Evolutionary conservation across 2,888 invertebrate species (phyloP), one percentile per base, ranked within the genome.

Genomic region (Hipparchia semele): DNA sequence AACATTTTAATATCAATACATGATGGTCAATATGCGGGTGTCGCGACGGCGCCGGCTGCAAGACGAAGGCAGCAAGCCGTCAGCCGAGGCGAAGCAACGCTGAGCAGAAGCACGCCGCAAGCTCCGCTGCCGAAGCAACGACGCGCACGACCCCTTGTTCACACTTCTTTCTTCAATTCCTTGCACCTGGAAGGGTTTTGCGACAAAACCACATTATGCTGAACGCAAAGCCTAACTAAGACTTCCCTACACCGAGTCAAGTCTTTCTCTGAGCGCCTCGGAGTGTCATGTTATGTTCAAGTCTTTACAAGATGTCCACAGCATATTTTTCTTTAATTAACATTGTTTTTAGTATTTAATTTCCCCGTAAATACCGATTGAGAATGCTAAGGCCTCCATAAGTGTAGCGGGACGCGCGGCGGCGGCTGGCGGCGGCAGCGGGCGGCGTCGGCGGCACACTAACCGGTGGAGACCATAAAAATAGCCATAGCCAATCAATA

Each of bases 401-500:
- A 88, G 91, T 86, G 88, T 86, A 87, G 88, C 87, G 83, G 87
- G 87, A 80, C 87, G 87, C 86, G 83, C 86, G 83, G 86, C 89
- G 85, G 89, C 88, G 83, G 88, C 87, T 78, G 90, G 88, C 87
- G 84, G 80, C 79, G 79, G 83, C 82, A 75, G 83, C 83, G 79
- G 82, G 80, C 82, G 79, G 80, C 80, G 79, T 86, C 87, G 89
- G 90, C 90, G 89, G 90, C 88, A 88, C 90, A 85, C 94, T 94
- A 94, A 89, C 90, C 92, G 92, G 88, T 86, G 90, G 87, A 90
- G 88, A 91, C 91, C 94, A 94, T 92, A 94, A 88, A 92, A 93
- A 94, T 94, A 92, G 89, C 93, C 93, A 94, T 92, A 94, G 94
- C 91, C 91, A 94, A 93, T 93, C 90, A 94, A 91, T 93, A 93